Evolutionary conservation across 2,113 vertebrate species (phyloP).

Genomic region (Gopherus evgoodei): DNA sequence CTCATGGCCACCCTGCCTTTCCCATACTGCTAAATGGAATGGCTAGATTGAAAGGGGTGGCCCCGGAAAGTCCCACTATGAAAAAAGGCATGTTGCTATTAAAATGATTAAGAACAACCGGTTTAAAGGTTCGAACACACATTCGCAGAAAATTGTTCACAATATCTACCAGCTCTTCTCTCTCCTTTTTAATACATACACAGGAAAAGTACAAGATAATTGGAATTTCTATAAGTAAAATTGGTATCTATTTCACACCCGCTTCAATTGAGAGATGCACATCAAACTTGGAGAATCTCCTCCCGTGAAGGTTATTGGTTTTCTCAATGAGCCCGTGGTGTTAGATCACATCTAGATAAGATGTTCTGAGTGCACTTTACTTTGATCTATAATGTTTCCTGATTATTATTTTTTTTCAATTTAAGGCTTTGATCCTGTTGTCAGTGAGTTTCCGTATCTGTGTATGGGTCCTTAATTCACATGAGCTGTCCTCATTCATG

Average conservation of each 20-base stretch:
- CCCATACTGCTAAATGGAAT: not conserved
- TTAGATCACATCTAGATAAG: not conserved
- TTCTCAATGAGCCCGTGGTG: not conserved
- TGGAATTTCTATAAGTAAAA: not conserved
- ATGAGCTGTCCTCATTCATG: not conserved
- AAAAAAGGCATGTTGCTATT: not conserved
- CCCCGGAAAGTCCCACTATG: not conserved
- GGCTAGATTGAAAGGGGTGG: not conserved
- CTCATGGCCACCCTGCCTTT: not conserved
- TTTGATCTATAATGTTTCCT: not conserved
- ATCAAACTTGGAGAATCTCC: no score
- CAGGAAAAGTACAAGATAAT: slow-evolving; percentile 9
- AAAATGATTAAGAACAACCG: not conserved
- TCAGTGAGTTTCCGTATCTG: not conserved
- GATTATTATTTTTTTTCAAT: not conserved
- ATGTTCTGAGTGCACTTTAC: not conserved
- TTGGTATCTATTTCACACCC: not conserved
- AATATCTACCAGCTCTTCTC: not conserved
- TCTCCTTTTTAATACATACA: not conserved
- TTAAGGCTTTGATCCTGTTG: not conserved
- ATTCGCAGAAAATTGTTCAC: not conserved
- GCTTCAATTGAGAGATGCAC: not conserved
- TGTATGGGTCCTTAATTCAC: not conserved
- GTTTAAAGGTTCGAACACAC: not conserved
- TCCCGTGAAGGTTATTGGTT: not conserved